Percentiles rank a stretch among this genome's conserved stretches.
These are phyloP conservation scores for Chrysemys picta DNA, from an alignment of 2,113 vertebrate genomes.

Conservation along the genomic window DNA sequence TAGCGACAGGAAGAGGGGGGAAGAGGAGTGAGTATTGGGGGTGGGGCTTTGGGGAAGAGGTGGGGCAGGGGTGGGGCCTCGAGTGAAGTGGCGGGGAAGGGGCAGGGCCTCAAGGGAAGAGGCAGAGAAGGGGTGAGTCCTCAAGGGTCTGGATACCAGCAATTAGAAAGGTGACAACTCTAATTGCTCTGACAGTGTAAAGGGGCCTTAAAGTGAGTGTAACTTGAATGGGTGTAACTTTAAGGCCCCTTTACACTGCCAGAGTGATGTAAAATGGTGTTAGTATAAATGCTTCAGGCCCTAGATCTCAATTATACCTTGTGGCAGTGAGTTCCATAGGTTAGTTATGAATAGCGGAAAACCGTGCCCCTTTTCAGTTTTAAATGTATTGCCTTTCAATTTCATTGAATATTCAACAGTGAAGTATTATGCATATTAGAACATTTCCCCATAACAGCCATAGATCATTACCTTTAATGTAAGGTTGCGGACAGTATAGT, in stretches of 20 bases:
- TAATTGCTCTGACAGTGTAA: not conserved
- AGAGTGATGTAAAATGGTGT: not conserved
- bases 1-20: too few species aligned
- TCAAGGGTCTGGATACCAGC: too few species aligned
- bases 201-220: not conserved
- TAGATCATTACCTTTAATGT: constrained; percentile 88
- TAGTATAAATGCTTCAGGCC: fast-evolving
- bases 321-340: constrained; percentile 5
- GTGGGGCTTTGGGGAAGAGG: too few species aligned
- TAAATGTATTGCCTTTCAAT: not conserved
- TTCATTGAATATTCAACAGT: not conserved
- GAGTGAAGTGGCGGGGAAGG: too few species aligned
- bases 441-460: not conserved
- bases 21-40: too few species aligned
- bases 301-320: not conserved
- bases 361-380: not conserved
- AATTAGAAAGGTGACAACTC: too few species aligned
- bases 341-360: constrained; percentile 11
- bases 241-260: not conserved
- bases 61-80: too few species aligned
- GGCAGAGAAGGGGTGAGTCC: too few species aligned
- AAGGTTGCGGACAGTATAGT: constrained; percentile 89
- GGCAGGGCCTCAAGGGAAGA: too few species aligned
- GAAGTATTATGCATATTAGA: not conserved
- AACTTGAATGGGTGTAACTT: not conserved